A percentile compares a stretch with the other conserved stretches of the same genome.
phyloP scores from a whole-genome alignment of 2,113 vertebrate species.

The Rutilus rutilus region DNA sequence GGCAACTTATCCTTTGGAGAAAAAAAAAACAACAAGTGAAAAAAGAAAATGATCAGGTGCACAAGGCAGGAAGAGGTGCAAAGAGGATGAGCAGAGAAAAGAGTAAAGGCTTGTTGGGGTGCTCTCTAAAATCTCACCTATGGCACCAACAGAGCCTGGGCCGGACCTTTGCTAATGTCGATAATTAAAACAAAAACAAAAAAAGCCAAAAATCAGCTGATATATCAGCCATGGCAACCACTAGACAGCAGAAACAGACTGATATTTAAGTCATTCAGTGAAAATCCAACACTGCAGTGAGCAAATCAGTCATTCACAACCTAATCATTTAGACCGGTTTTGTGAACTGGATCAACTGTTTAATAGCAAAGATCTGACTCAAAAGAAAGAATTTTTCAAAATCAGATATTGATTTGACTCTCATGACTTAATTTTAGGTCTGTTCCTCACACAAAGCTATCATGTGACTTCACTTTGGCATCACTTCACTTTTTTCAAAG shows the following conservation, averaged over 20 bases:
- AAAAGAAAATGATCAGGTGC: too few relatives aligned
- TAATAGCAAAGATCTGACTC: background rate
- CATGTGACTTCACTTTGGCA: background rate
- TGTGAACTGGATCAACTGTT: background rate
- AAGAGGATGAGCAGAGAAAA: too few relatives aligned
- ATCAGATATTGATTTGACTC: background rate
- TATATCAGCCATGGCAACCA: too few relatives aligned
- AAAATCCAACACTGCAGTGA: background rate
- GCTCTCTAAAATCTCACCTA: too few relatives aligned
- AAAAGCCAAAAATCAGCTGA: too few relatives aligned
- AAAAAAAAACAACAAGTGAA: too few relatives aligned
- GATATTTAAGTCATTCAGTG: background rate
- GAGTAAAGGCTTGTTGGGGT: too few relatives aligned
- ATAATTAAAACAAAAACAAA: too few relatives aligned
- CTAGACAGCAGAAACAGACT: too few relatives aligned
- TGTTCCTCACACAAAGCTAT: background rate
- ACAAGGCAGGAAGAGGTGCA: too few relatives aligned
- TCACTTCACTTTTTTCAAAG: background rate
- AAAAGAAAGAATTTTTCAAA: background rate
- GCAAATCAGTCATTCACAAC: background rate
- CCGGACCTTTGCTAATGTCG: too few relatives aligned
- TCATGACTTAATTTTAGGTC: background rate
- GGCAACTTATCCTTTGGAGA: background rate
- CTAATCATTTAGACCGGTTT: background rate
- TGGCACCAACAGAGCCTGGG: too few relatives aligned